Evolutionary conservation across 35 echinoderm and acorn worm genomes (phyloP), one percentile per base, ranked within the genome.

Genomic region (Holothuria glaberrima): DNA sequence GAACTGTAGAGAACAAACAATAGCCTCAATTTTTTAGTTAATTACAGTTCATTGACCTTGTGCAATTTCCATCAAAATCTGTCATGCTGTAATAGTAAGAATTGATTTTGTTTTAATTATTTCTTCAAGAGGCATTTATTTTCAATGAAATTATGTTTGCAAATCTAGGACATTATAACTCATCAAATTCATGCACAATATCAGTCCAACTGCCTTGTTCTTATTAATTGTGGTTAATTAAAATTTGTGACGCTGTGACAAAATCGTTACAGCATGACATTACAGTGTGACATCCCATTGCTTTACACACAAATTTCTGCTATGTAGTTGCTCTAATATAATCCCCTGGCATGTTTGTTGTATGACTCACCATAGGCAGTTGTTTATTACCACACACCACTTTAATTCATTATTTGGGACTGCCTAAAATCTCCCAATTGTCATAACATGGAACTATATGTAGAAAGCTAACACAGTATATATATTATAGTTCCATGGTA

Each of bases 71-170:
- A 46, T 78, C 31, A 36, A 78, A 44, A 44, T 38, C 13, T 44
- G 2, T 78, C 45, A 26, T 4, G 22, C 20, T 46, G 21, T 69
- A 69, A 69, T 0, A 33, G n/a, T 69, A 69, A 69, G 25, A 26
- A 29, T 69, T 27, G 24, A 69, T 69, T 69, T 69, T 69, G 1
- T 30, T 69, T 69, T 29, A 66, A 29, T 66, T 66, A 66, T 32
- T 66, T 66, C 20, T 66, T 66, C 28, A 66, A 14, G 63, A 66
- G 63, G 63, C 63, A 66, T 66, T 69, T 69, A 69, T 69, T 69
- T 0, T 25, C 25, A 69, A 69, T 69, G 66, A 69, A 24, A 69
- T 69, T 69, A 69, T 69, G 66, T 69, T 69, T 69, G 66, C 24
- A 69, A 69, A 69, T 69, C 66, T 69, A 69, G 17, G 31, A 29